Conservation (phyloP, 1,140 invertebrate genomes). For the Aporrectodea caliginosa region DNA sequence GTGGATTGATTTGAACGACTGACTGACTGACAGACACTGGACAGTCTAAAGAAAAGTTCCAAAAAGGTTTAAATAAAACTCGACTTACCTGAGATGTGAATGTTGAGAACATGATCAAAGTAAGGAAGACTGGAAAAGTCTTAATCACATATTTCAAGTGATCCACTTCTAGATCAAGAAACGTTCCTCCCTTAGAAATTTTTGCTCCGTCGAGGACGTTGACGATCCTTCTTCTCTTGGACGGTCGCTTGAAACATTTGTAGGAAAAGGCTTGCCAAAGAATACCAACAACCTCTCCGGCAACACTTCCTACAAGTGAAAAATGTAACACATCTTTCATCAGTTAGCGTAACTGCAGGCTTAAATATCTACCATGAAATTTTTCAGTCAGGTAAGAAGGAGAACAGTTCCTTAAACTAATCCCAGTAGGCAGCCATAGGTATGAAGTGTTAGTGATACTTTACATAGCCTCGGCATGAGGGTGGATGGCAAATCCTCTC, state of each 20-base stretch:
- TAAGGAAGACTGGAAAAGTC: constrained; percentile 54
- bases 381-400: too few relatives aligned
- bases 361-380: too few relatives aligned
- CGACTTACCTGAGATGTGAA: constrained; percentile 59
- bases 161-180: constrained; percentile 55
- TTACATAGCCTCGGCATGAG: too few relatives aligned
- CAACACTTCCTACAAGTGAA: constrained; percentile 44
- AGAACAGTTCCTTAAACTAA: too few relatives aligned
- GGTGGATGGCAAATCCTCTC: too few relatives aligned
- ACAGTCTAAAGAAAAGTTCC: too few relatives aligned
- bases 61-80: too few relatives aligned
- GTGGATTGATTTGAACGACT: too few relatives aligned
- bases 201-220: constrained; percentile 53
- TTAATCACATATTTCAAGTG: constrained; percentile 54
- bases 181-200: constrained; percentile 55
- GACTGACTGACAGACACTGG: too few relatives aligned
- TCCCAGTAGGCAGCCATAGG: too few relatives aligned
- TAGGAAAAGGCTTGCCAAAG: constrained; percentile 41
- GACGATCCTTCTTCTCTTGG: constrained; percentile 31
- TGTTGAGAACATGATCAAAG: constrained; percentile 58
- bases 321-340: constrained; percentile 26
- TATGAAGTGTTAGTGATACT: too few relatives aligned
- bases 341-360: too few relatives aligned
- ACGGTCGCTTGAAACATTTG: constrained; percentile 21
- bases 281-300: constrained; percentile 48